Evolutionary conservation across 2,888 invertebrate species (phyloP), one percentile per base, ranked within the genome.

Genomic region (Oscheius myriophilus): DNA sequence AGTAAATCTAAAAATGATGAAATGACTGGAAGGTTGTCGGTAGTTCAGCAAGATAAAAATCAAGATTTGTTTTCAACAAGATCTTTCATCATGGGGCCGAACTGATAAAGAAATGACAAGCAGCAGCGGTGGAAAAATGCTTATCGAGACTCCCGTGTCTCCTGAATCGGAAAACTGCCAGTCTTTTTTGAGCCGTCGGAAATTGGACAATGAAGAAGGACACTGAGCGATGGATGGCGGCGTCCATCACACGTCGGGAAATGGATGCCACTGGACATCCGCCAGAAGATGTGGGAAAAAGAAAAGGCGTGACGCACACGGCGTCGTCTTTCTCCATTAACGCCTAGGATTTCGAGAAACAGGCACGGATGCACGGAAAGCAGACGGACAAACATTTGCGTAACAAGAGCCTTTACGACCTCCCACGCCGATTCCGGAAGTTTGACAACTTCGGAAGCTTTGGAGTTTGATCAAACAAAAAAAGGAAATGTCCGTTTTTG

Each of bases 241-340:
- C 25, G 58, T 58, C 18, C 25, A 18, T 58, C 58, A 58, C 49
- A 58, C 43, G 18, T 18, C 43, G 12, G 18, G 42, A 18, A 58
- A 3, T 21, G 18, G 58, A 57, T 16, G 42, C 39, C 7, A 16
- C 14, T 58, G 23, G 18, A 45, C 45, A 33, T 49, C 12, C 16
- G 46, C 49, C 46, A 25, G 39, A 33, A 33, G 33, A 33, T 33
- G 33, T 33, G 33, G 33, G 33, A 33, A 33, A 33, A 33, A 33
- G 33, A 33, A 33, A 9, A 33, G 33, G 33, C 33, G 33, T 61
- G 61, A 61, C 61, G 61, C 61, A 59, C 21, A 61, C 39, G 49
- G 61, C 46, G 49, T 61, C 61, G 39, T 26, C 61, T 61, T 61
- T 46, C 61, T 46, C 61, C 61, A 61, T 61, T 61, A 61, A 49